Evolutionary conservation across 2,797 vertebrate genomes (phyloP).

Genomic region (Acanthurus lineatus): DNA sequence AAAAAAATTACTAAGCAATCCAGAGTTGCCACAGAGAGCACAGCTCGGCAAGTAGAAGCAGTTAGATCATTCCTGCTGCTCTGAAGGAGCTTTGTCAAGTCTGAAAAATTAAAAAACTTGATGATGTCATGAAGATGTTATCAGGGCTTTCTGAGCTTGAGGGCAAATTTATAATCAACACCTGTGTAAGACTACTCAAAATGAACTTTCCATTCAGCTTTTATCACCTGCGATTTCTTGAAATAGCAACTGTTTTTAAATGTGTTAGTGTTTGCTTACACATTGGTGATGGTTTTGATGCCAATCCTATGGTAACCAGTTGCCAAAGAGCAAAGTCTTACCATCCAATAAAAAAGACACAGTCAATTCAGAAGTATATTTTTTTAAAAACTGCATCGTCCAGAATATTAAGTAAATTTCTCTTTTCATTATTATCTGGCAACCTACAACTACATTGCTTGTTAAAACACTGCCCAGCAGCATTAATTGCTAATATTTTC

Average conservation of each 20-base stretch:
- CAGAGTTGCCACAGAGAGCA: background rate
- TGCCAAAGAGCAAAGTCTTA: background rate
- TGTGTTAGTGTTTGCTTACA: background rate
- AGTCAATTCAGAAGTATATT: background rate
- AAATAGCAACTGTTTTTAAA: background rate
- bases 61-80: background rate
- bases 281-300: background rate
- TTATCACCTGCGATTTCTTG: background rate
- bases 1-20: background rate
- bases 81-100: background rate
- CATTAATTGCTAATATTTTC: background rate
- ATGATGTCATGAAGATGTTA: slow-evolving; percentile 6
- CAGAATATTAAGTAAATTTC: background rate
- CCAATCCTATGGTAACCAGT: background rate
- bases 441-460: background rate
- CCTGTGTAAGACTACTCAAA: background rate
- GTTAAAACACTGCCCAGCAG: slow-evolving; percentile 1
- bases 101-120: background rate
- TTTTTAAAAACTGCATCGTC: background rate
- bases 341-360: background rate
- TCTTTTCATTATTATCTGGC: background rate
- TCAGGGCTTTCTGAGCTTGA: background rate
- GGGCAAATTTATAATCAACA: too few relatives aligned
- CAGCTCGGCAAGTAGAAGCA: background rate
- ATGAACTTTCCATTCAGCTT: background rate